Base-by-base conservation (phyloP, 2,888 invertebrate species). In the Nephrocerus scutellatus region DNA sequence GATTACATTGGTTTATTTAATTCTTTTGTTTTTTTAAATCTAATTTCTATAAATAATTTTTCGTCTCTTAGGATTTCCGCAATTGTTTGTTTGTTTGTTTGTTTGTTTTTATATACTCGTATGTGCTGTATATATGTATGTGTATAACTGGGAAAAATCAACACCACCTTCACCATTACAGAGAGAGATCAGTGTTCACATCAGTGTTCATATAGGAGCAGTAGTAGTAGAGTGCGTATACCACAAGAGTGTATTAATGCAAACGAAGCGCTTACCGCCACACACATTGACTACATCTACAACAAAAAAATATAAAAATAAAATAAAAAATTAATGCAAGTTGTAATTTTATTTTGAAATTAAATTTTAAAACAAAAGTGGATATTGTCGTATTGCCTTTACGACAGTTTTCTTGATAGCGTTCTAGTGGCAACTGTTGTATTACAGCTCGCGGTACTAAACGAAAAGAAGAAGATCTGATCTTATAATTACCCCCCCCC, bases 261-360 rank as follows among this genome's bases (percentile, higher is more conserved):
- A n/a, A n/a, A n/a, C n/a, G n/a, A n/a, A n/a, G n/a, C n/a, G 74
- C 74, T 80, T 82, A 83, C 80, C 82, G 82, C 82, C 82, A 83
- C 76, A 82, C 80, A 81, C 82, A 83, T 77, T 83, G 82, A 82
- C 82, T 82, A 82, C 82, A 82, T 82, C 82, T 82, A 82, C 76
- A 82, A 82, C 70, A 74, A 54, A 41, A 56, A 56, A 39, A 56
- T 44, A 57, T 41, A 48, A 52, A 52, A 51, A 48, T 48, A 47
- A 34, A 49, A 29, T 24, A 33, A 14, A 14, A 23, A n/a, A 39
- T 23, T 41, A 34, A 37, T 21, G 10, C 13, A 10, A 16, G 22
- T 23, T 25, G 3, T 6, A 12, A 2, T 28, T 28, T n/a, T 28
- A 28, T n/a, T n/a, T n/a, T n/a, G n/a, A n/a, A n/a, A n/a, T n/a